Base-by-base conservation (phyloP, 1,140 invertebrate genomes). In the Drosophila funebris region DNA sequence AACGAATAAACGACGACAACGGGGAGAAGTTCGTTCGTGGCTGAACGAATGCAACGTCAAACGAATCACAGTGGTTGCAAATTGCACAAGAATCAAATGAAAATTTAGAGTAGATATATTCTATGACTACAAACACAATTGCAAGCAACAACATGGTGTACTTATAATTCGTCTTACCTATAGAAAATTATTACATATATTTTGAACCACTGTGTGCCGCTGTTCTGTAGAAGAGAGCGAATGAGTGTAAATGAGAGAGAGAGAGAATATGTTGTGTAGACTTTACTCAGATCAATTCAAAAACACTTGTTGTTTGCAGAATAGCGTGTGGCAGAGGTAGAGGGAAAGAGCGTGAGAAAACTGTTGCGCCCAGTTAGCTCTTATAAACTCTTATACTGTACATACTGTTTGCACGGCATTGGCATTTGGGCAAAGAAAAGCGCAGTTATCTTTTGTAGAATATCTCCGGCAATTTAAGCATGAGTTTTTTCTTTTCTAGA, bases 381-480 rank as follows among this genome's bases (percentile, higher is more conserved):
- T 83, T 75, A 61, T 76, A 74, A 9, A 16, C 39, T 31, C 44
- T 61, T 53, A 67, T 57, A 64, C 50, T 14, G 6, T 8, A 2
- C 16, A 37, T 9, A 33, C 22, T 2, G 16, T 24, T 37, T 29
- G 16, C 31, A 44, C 9, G 46, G 81, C 69, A 84, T 83, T 85
- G 76, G 81, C 81, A 84, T 56, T 33, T 66, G 43, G 18, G 41
- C 31, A 48, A 20, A 31, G 77, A 87, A 84, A 84, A 84, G 82
- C 73, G 81, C 81, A 84, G 81, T 84, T 84, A 84, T 84, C 81
- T 84, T 84, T 77, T 81, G 73, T 73, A 77, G 77, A 77, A 87
- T 70, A 81, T 84, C 82, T 46, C 44, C 29, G 54, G 14, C 43
- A 64, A 20, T 50, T 54, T 66, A 37, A 39, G 16, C 58, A 54